A percentile compares a stretch with the other conserved stretches of the same genome.
These are phyloP conservation scores for Plecotus auritus DNA, from an alignment of 2,113 vertebrate genomes.

Conservation along the genomic window DNA sequence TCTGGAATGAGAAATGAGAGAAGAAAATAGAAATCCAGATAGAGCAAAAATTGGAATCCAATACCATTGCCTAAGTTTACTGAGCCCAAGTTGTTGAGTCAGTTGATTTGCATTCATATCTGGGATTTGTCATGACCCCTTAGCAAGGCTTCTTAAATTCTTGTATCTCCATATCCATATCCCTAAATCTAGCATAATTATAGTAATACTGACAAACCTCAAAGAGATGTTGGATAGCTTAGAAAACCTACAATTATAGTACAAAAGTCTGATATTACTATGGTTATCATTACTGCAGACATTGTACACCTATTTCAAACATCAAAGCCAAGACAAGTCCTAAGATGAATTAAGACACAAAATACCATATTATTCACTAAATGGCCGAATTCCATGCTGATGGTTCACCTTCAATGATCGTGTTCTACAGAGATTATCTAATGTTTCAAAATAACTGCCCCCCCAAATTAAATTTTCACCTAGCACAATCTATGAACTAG, in stretches of 20 bases:
- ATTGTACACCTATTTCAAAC: constrained; percentile 20
- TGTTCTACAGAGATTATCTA: not conserved
- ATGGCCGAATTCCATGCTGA: not conserved
- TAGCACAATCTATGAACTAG: not conserved
- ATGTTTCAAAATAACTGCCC: not conserved
- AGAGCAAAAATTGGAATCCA: not conserved
- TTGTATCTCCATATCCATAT: not conserved
- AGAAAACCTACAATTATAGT: constrained; percentile 50
- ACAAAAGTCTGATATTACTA: not conserved
- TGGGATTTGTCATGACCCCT: not conserved
- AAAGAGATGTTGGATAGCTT: constrained; percentile 23
- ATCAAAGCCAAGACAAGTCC: constrained; percentile 25
- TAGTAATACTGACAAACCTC: constrained; percentile 38
- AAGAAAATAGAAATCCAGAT: constrained; percentile 9
- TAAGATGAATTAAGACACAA: constrained; percentile 24
- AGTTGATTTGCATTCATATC: constrained; percentile 17
- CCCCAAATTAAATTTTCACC: not conserved
- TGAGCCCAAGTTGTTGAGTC: not conserved
- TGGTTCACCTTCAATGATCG: not conserved
- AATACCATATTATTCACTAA: not conserved
- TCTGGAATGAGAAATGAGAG: not conserved
- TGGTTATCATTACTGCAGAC: constrained; percentile 12
- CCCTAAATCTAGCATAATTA: constrained; percentile 55
- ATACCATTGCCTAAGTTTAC: not conserved
- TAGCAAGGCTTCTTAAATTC: not conserved